Evolutionary conservation across 2,888 invertebrate species (phyloP).

Genomic region (Cephonodes hylas): DNA sequence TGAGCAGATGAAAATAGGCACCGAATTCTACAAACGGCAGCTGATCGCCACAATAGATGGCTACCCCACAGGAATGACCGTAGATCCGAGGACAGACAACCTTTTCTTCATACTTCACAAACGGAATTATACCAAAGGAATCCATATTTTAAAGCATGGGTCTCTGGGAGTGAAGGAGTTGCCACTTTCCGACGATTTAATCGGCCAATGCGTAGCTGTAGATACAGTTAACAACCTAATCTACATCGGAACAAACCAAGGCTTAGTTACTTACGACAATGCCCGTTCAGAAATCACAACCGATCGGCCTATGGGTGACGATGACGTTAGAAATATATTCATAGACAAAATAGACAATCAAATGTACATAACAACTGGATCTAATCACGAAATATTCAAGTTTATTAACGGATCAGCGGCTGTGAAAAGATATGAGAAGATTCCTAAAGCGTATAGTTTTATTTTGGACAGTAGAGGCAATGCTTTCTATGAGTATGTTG

Average conservation of each 20-base stretch:
- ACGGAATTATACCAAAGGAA: slow-evolving; percentile 70
- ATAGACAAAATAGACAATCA: slow-evolving; percentile 64
- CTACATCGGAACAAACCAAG: slow-evolving; percentile 72
- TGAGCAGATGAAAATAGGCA: slow-evolving; percentile 64
- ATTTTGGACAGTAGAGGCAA: slow-evolving; percentile 64
- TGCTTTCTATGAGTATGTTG: slow-evolving; percentile 66
- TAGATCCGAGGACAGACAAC: slow-evolving; percentile 65
- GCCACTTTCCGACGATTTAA: slow-evolving; percentile 60
- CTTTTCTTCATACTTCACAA: slow-evolving; percentile 71
- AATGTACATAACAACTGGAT: slow-evolving; percentile 69
- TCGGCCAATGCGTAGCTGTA: slow-evolving; percentile 65
- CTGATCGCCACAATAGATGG: slow-evolving; percentile 69
- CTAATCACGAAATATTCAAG: slow-evolving; percentile 62
- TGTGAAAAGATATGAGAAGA: slow-evolving; percentile 64
- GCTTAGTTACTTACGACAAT: slow-evolving; percentile 63
- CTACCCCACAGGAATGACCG: slow-evolving; percentile 63
- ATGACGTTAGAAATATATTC: slow-evolving; percentile 67
- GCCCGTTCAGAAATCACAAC: slow-evolving; percentile 58
- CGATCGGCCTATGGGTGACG: slow-evolving; percentile 70
- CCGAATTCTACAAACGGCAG: slow-evolving; percentile 64
- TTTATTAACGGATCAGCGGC: slow-evolving; percentile 70
- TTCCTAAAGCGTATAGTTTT: slow-evolving; percentile 69
- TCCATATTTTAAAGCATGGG: slow-evolving; percentile 64
- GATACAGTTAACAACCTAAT: slow-evolving; percentile 52
- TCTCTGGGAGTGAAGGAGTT: slow-evolving; percentile 65